phyloP scores from a whole-genome alignment of 2,113 vertebrate genomes.

The Bos indicus region DNA sequence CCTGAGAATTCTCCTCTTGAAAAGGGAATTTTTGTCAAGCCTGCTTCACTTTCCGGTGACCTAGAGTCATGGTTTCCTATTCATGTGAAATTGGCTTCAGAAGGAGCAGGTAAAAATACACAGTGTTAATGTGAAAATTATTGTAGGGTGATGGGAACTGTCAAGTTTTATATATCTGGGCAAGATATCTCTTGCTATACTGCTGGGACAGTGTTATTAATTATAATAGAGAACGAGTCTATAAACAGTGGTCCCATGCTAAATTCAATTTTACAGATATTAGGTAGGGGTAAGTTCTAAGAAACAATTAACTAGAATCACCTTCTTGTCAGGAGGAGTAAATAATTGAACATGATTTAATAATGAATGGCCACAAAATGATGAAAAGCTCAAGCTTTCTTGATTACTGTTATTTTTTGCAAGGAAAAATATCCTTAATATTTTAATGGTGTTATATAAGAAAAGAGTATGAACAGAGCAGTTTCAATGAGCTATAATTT shows the following conservation, averaged over 20 bases:
- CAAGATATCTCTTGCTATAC: background rate
- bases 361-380: constrained; percentile 10
- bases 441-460: background rate
- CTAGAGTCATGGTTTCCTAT: background rate
- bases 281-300: constrained; percentile 8
- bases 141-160: background rate
- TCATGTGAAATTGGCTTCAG: constrained; percentile 34
- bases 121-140: background rate
- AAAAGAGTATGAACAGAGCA: background rate
- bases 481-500: background rate
- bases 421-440: background rate
- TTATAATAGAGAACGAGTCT: constrained; percentile 20
- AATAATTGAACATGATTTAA: constrained; percentile 25
- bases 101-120: background rate
- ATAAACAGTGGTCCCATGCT: background rate
- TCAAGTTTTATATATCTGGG: constrained; percentile 16
- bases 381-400: background rate
- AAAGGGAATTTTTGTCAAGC: background rate
- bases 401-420: constrained; percentile 6
- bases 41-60: background rate
- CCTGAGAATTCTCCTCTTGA: background rate
- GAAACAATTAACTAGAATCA: constrained; percentile 34
- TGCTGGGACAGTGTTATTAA: constrained; percentile 27
- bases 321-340: constrained; percentile 1
- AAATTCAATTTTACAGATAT: constrained; percentile 40